Evolutionary conservation across 2,797 vertebrate genomes (phyloP), one percentile per base, ranked within the genome.

Genomic region (Xenopus petersii): DNA sequence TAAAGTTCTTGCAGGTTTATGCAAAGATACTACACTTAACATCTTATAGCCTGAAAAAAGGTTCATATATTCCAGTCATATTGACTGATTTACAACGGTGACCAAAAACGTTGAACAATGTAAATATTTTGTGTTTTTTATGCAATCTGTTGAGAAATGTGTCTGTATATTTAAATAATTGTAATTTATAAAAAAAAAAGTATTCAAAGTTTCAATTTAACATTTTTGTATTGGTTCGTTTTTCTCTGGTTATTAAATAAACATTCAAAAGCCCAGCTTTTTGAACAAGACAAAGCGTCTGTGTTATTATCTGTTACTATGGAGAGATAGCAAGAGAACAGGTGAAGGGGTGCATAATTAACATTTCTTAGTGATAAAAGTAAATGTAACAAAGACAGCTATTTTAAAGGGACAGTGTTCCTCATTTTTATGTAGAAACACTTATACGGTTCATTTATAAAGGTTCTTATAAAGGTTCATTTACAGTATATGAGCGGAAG

Each of bases 11-110:
- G 66, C 49, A 46, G 30, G 67, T 69, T 26, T 46, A 33, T 17
- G 5, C 36, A 60, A 59, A 47, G 33, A 60, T 59, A 54, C 58
- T 59, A 69, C 36, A 47, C 17, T 13, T 70, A 60, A 42, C 8
- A 69, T 42, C 16, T 36, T 46, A 46, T 36, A 60, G 68, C 21
- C 60, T 46, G 21, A 33, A 47, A 21, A 46, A 49, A 36, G 60
- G 68, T 70, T 59, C 60, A 15, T 12, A 59, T 2, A 8, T n/a
- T 71, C 76, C 81, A 82, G 87, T 88, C 86, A 87, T 86, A 88
- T 87, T 87, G 87, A 87, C 86, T 88, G 36, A 48, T 65, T 64
- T 61, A 75, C 67, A 77, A 83, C 80, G 79, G 79, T 72, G 77
- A 79, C 79, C 54, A 69, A 58, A 74, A 81, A 51, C 82, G 76